A percentile compares a stretch with the other conserved stretches of the same genome.
Conservation (phyloP, 1,140 invertebrate species). For the Trissolcus basalis region DNA sequence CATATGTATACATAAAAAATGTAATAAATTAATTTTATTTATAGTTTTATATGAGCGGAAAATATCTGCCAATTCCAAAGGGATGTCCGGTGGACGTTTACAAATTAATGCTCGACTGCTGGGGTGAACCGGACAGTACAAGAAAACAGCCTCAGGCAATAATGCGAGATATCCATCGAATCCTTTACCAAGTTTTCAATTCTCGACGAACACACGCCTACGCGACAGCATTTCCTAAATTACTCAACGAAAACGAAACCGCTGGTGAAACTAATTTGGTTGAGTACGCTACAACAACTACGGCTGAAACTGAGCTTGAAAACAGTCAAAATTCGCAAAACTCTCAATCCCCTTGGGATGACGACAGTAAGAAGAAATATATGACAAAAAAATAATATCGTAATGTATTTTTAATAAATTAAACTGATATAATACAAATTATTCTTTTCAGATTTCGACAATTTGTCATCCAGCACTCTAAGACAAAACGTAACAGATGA, state of each 20-base stretch:
- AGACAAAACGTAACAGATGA: constrained; percentile 5
- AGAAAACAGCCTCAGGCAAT: constrained; percentile 87
- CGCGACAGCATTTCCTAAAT: constrained; percentile 68
- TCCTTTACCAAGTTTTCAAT: constrained; percentile 84
- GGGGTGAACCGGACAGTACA: constrained; percentile 84
- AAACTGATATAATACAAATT: too few species aligned
- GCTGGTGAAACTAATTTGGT: constrained; percentile 20
- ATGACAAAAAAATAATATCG: too few species aligned
- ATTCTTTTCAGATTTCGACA: constrained; percentile 22
- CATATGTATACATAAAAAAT: constrained; percentile 5
- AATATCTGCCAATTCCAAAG: constrained; percentile 83
- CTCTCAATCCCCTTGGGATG: constrained; percentile 65
- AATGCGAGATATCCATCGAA: constrained; percentile 88
- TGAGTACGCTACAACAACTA: constrained; percentile 15
- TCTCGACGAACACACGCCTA: constrained; percentile 79
- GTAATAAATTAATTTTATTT: constrained; percentile 38
- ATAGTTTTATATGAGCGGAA: constrained; percentile 83
- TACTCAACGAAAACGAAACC: constrained; percentile 61
- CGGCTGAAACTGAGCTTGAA: not conserved
- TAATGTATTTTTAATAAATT: too few species aligned
- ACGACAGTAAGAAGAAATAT: constrained; percentile 67
- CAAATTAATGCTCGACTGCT: constrained; percentile 90
- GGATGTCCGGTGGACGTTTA: constrained; percentile 89
- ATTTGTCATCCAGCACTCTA: not conserved
- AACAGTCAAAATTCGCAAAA: not conserved